A percentile compares a stretch with the other conserved stretches of the same genome.
These are phyloP conservation scores for Xestia xanthographa DNA, from an alignment of 2,888 invertebrate species.

Conservation along the genomic window DNA sequence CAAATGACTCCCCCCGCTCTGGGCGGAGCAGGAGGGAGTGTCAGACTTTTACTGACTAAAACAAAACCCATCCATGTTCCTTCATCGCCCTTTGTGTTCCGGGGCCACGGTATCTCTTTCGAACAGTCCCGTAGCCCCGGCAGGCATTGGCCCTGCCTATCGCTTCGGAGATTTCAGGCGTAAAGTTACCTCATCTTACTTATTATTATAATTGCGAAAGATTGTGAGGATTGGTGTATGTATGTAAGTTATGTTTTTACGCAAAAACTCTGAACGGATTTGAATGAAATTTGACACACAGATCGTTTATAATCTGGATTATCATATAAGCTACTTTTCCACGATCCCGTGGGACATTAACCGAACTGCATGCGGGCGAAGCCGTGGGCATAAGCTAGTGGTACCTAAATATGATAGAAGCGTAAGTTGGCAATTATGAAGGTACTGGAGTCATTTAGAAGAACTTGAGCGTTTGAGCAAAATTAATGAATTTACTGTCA, in stretches of 20 bases:
- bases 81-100: too few species aligned
- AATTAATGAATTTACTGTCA: neutral
- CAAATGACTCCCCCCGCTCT: too few species aligned
- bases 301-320: neutral
- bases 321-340: neutral
- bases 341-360: neutral
- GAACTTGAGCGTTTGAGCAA: neutral
- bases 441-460: neutral
- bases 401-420: neutral
- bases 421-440: neutral
- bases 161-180: neutral
- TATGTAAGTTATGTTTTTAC: neutral
- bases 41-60: too few species aligned
- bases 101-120: too few species aligned
- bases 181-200: too few species aligned
- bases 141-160: neutral
- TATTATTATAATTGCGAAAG: neutral
- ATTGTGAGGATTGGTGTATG: neutral
- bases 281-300: too few species aligned
- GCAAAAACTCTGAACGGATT: neutral
- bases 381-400: neutral
- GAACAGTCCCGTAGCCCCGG: too few species aligned
- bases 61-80: too few species aligned
- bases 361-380: neutral
- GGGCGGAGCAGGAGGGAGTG: too few species aligned